Evolutionary conservation across 2,113 vertebrate species (phyloP).

Genomic region (Cyphomyrus plagiostoma): DNA sequence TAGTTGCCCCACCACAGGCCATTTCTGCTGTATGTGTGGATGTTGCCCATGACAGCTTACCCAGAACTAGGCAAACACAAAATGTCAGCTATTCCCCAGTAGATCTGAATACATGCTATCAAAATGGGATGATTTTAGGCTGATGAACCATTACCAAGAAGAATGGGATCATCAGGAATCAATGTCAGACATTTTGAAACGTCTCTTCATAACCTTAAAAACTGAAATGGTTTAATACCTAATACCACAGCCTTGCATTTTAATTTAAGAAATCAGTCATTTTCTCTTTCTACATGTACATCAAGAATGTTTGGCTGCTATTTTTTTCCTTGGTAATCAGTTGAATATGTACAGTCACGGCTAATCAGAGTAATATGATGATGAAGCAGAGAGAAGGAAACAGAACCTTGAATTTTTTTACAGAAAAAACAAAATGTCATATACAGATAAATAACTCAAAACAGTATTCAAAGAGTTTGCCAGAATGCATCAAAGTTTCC

Average conservation of each 20-base stretch:
- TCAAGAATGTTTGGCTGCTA: neutral
- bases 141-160: neutral
- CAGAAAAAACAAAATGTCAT: neutral
- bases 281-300: neutral
- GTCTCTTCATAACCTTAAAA: neutral
- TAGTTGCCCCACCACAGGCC: constrained; percentile 40
- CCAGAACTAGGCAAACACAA: neutral
- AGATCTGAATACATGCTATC: neutral
- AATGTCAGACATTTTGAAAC: neutral
- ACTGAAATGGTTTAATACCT: neutral
- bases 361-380: neutral
- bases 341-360: neutral
- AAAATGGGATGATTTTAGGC: neutral
- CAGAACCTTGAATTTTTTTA: neutral
- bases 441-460: neutral
- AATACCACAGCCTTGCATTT: neutral
- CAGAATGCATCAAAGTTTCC: neutral
- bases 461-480: neutral
- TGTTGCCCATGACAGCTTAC: neutral
- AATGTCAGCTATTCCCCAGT: neutral
- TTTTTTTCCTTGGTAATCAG: neutral
- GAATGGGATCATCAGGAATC: neutral
- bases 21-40: neutral
- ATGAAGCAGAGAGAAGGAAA: neutral
- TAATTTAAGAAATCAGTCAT: neutral